Evolutionary conservation across 2,888 invertebrate genomes (phyloP).

Genomic region (Himalopsyche kuldschensis): DNA sequence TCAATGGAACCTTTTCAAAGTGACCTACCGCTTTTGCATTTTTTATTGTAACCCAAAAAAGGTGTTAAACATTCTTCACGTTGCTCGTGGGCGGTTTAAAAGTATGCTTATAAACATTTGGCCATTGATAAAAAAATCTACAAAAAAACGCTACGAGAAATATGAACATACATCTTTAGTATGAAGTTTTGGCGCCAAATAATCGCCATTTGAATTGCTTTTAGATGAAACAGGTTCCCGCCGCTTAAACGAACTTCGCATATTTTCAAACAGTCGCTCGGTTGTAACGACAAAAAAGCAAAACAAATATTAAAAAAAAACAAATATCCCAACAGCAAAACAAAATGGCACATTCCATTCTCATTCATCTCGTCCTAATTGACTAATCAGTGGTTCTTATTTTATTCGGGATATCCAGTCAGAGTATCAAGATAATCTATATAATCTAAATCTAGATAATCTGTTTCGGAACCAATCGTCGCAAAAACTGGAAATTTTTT

Average conservation of each 20-base stretch:
- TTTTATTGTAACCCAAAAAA: not conserved
- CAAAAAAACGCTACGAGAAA: not conserved
- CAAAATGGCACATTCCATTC: conserved; percentile 20
- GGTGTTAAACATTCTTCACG: not conserved
- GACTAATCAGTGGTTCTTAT: not conserved
- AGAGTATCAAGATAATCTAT: too few species aligned
- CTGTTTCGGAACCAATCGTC: too few species aligned
- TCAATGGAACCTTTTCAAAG: not conserved
- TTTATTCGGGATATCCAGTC: not conserved
- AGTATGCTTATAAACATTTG: not conserved
- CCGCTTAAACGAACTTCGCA: conserved; percentile 16
- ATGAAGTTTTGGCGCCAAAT: not conserved
- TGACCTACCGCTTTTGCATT: not conserved
- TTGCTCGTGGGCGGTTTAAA: not conserved
- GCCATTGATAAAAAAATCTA: not conserved
- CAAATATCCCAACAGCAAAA: conserved; percentile 4
- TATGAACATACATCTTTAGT: not conserved
- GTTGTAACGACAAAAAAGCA: conserved; percentile 1
- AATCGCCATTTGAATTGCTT: not conserved
- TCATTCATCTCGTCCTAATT: conserved; percentile 23
- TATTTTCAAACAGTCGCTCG: conserved; percentile 7
- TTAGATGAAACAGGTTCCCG: conserved; percentile 12
- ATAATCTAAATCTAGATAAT: too few species aligned
- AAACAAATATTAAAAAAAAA: conserved; percentile 15
- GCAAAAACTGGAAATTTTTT: too few species aligned